Base-by-base conservation (phyloP, 2,888 invertebrate genomes). In the Drepana falcataria region DNA sequence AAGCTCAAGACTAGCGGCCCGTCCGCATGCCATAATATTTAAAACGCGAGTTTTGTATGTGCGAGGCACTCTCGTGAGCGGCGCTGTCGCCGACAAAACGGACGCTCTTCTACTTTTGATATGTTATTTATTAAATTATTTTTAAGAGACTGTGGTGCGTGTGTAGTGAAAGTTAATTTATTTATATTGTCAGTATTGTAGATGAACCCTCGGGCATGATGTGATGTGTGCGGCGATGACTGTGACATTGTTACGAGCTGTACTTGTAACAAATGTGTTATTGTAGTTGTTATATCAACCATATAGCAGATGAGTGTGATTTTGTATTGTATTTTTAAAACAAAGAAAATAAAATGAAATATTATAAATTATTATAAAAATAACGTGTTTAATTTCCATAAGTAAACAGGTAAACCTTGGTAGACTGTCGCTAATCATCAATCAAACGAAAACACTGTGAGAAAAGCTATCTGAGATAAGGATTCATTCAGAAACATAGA, bases 71-170 rank as follows among this genome's bases (percentile, higher is more conserved):
- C 53, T 59, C 53, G 57, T 56, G 55, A 77, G 81, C 82, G 79
- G 75, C 81, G 79, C 75, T 70, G 60, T 69, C 71, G 71, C 79
- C 71, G 66, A 69, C 77, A 74, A 75, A 70, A 80, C 69, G 81
- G 78, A 87, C 81, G 87, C 85, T 85, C 53, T 61, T 60, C 62
- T 71, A 74, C 64, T 69, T 75, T 72, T 73, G 63, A 77, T 77
- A 79, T 69, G 71, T 77, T 88, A 91, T 91, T 91, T 90, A 90
- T 91, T 90, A 85, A 88, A 83, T 82, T 88, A 87, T 83, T 83
- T 63, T 73, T 85, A 87, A 83, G 85, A 79, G 85, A 82, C 78
- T 80, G 83, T 80, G 87, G 88, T 87, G 88, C 85, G 81, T 85
- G 80, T 76, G 65, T 80, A 83, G 81, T 79, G 74, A 70, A 87